phyloP scores from a whole-genome alignment of 2,888 invertebrate species.

The Lysandra bellargus region DNA sequence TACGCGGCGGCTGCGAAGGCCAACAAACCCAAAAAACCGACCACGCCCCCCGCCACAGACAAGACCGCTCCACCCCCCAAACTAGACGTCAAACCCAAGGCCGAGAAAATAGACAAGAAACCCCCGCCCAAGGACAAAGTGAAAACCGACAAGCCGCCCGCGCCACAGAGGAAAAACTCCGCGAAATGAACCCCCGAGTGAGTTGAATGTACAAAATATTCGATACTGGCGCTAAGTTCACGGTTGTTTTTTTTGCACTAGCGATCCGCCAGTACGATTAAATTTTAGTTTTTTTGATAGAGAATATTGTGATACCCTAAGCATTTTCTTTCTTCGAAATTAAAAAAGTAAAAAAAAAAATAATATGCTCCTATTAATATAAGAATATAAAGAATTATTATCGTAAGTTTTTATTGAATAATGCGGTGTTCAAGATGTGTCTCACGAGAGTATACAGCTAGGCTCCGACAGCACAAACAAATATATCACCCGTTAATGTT shows the following conservation, averaged over 20 bases:
- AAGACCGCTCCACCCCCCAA: conserved; percentile 44
- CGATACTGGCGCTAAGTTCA: conserved; percentile 11
- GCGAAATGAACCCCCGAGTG: conserved; percentile 52
- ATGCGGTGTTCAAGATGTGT: conserved; percentile 27
- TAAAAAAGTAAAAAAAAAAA: conserved; percentile 33
- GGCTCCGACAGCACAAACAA: not conserved
- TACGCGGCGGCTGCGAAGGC: conserved; percentile 74
- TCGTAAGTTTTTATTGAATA: conserved; percentile 30
- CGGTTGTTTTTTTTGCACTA: conserved; percentile 32
- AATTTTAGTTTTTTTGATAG: conserved; percentile 30
- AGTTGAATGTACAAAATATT: conserved; percentile 39
- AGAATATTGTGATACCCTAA: conserved; percentile 36
- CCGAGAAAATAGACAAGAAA: conserved; percentile 42
- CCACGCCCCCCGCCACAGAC: conserved; percentile 48
- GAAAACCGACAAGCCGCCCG: conserved; percentile 38
- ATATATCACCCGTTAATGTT: not conserved
- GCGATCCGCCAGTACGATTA: conserved; percentile 31
- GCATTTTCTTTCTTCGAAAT: conserved; percentile 36
- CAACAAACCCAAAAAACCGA: conserved; percentile 63
- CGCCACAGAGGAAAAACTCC: conserved; percentile 62
- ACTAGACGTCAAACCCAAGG: conserved; percentile 43
- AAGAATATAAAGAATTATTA: conserved; percentile 32
- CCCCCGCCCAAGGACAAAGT: conserved; percentile 41
- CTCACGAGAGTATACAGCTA: not conserved
- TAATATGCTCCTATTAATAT: conserved; percentile 34